Evolutionary conservation across 2,888 invertebrate species (phyloP), one percentile per base, ranked within the genome.

Genomic region (Caenorhabditis wallacei): DNA sequence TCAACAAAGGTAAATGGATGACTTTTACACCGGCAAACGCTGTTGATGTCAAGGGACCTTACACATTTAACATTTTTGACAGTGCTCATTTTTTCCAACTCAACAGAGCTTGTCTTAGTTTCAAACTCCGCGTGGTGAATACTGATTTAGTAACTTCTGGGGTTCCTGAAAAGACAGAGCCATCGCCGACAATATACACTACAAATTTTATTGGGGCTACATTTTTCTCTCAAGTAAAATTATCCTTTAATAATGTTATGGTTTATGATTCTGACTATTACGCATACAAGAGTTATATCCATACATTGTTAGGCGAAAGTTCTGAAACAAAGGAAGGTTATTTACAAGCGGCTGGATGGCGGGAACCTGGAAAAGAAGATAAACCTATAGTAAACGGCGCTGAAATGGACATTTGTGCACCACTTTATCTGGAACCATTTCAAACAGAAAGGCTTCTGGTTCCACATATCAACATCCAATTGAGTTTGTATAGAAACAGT

Each of bases 211-310:
- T 57, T 11, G 57, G 57, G 1, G 57, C 57, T 7, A 57, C 57
- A 2, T 35, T 57, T 37, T 57, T 57, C 16, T 10, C 30, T 10
- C 57, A 57, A 37, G 37, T 57, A 0, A 35, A 57, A 18, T 35
- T 57, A 0, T 57, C 57, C 18, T 57, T 30, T 11, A 57, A 57
- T 35, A 57, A 57, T 37, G 57, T 57, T 35, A 5, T 57, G 20
- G 57, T 57, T 4, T 72, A 61, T 35, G 72, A 72, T 22, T 72
- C 72, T 2, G 18, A 26, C n/a, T n/a, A n/a, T n/a, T n/a, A n/a
- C n/a, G n/a, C n/a, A n/a, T n/a, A n/a, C n/a, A n/a, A n/a, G n/a
- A 61, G 46, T 20, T 72, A 72, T 37, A 61, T 72, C 16, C 61
- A 59, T 4, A 72, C 72, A 13, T 51, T 72, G 24, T 35, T 72